Evolutionary conservation across 2,113 vertebrate species (phyloP).

Genomic region (Onychostoma macrolepis): DNA sequence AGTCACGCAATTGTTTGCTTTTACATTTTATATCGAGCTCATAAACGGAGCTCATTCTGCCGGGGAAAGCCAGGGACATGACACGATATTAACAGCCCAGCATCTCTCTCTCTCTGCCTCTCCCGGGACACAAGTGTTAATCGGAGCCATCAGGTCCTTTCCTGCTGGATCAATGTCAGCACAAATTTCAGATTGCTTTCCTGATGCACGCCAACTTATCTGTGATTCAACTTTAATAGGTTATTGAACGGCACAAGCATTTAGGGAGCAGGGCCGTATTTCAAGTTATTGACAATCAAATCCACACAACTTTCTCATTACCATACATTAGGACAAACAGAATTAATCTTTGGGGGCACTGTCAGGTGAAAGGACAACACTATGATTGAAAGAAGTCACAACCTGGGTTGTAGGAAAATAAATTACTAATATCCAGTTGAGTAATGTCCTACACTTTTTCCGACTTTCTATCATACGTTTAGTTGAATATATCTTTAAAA

Average conservation of each 20-base stretch:
- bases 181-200: conserved; percentile 85
- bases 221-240: conserved; percentile 86
- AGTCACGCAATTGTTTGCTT: conserved; percentile 25
- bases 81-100: conserved; percentile 69
- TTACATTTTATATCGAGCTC: conserved; percentile 55
- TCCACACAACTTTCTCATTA: conserved; percentile 81
- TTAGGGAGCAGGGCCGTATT: conserved; percentile 79
- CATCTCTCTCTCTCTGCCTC: conserved; percentile 59
- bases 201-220: conserved; percentile 80
- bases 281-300: conserved; percentile 82
- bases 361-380: conserved; percentile 22
- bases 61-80: conserved; percentile 68
- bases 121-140: conserved; percentile 77
- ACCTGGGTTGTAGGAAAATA: neutral
- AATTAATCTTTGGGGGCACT: conserved; percentile 70
- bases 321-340: conserved; percentile 78
- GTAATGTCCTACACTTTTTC: neutral
- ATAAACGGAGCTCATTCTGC: conserved; percentile 71
- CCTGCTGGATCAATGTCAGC: conserved; percentile 83
- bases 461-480: neutral
- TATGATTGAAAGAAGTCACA: conserved; percentile 43
- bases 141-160: conserved; percentile 80
- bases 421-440: conserved; percentile 1
- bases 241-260: conserved; percentile 81
- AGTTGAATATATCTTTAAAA: neutral